phyloP scores from a whole-genome alignment of 2,113 vertebrate genomes.

The Corynorhinus townsendii region DNA sequence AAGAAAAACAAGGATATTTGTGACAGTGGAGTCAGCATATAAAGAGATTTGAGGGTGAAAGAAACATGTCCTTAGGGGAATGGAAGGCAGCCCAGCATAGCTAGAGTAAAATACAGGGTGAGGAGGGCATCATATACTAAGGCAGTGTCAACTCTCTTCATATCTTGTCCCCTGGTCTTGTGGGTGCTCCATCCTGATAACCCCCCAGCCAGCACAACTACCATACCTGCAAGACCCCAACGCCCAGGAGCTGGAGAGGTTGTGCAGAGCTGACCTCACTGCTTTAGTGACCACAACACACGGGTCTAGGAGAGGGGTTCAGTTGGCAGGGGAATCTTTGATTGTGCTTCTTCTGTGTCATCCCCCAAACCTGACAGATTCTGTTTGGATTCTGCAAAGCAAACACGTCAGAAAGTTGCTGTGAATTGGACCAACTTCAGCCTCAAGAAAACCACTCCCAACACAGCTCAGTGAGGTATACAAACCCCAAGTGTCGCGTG shows the following conservation, averaged over 20 bases:
- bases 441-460: slow-evolving; percentile 97
- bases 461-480: slow-evolving; percentile 92
- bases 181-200: background rate
- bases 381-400: slow-evolving; percentile 98
- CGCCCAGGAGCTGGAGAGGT: background rate
- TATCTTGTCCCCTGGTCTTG: background rate
- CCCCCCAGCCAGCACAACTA: background rate
- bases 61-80: background rate
- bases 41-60: background rate
- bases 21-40: background rate
- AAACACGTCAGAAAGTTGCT: slow-evolving; percentile 97
- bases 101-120: background rate
- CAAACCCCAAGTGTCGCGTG: background rate
- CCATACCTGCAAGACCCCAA: background rate
- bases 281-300: background rate
- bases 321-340: background rate
- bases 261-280: background rate
- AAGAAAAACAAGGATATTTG: background rate
- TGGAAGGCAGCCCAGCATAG: background rate
- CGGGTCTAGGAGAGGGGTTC: background rate
- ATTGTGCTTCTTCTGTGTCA: background rate
- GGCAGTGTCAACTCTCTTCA: background rate
- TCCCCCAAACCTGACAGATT: slow-evolving; percentile 82
- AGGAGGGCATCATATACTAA: background rate
- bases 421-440: slow-evolving; percentile 99